Percentiles rank a stretch among this genome's conserved stretches.
Evolutionary conservation across 2,888 invertebrate species (phyloP).

Genomic region (Dolichopus griseipennis): DNA sequence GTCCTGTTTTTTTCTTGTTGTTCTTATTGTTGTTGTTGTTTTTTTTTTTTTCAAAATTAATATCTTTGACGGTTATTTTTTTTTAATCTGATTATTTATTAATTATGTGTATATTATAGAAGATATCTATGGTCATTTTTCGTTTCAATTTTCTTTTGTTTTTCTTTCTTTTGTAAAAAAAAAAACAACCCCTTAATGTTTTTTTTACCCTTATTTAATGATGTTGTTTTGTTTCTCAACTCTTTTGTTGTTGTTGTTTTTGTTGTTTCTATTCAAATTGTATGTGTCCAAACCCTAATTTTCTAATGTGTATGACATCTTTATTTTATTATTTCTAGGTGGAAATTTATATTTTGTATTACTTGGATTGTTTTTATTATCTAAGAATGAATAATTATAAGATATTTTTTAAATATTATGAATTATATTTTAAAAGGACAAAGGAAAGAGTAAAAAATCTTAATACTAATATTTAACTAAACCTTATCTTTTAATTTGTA

Average conservation of each 20-base stretch:
- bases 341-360: too few species aligned
- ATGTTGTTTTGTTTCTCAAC: neutral
- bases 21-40: neutral
- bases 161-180: too few species aligned
- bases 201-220: neutral
- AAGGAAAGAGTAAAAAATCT: too few species aligned
- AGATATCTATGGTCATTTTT: neutral
- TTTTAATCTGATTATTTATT: neutral
- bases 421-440: too few species aligned
- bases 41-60: neutral
- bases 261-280: neutral
- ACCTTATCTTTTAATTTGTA: too few species aligned
- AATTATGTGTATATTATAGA: slow-evolving; percentile 3
- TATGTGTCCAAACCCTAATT: neutral
- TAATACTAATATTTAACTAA: too few species aligned
- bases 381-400: too few species aligned
- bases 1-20: neutral
- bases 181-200: neutral
- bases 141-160: neutral
- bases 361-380: too few species aligned
- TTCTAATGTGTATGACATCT: neutral
- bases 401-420: too few species aligned
- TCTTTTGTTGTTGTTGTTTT: neutral
- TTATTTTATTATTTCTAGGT: neutral
- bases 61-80: neutral